Percentiles rank a stretch among this genome's conserved stretches.
These are phyloP conservation scores for Drosophila paramelanica DNA, from an alignment of 2,888 invertebrate genomes.

Conservation along the genomic window DNA sequence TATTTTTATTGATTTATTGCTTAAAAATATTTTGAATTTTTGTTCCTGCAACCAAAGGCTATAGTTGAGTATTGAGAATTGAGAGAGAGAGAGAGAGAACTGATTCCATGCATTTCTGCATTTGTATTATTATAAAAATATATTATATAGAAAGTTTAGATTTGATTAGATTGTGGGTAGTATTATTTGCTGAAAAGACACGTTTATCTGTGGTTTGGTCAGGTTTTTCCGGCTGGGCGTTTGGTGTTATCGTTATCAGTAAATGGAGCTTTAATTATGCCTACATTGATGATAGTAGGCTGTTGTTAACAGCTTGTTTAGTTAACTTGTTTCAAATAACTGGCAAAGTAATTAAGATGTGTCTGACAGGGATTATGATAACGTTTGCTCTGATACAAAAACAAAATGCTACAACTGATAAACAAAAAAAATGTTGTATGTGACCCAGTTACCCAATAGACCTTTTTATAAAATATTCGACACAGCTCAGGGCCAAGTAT, in stretches of 20 bases:
- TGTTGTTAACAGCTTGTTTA: constrained; percentile 47
- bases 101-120: neutral
- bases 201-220: constrained; percentile 2
- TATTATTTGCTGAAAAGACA: neutral
- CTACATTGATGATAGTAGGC: constrained; percentile 16
- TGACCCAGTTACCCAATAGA: constrained; percentile 20
- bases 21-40: constrained; percentile 16
- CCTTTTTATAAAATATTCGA: constrained; percentile 1
- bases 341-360: constrained; percentile 39
- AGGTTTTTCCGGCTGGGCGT: constrained; percentile 1
- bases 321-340: constrained; percentile 16
- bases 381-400: constrained; percentile 28
- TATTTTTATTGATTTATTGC: constrained; percentile 10
- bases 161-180: neutral
- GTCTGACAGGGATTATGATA: constrained; percentile 41
- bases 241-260: constrained; percentile 27
- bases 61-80: neutral
- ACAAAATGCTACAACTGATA: constrained; percentile 14
- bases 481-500: constrained; percentile 3
- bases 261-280: constrained; percentile 31
- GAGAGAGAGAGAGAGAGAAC: too few species aligned
- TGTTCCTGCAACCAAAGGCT: neutral
- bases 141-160: neutral
- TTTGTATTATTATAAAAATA: neutral
- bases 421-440: constrained; percentile 14